Evolutionary conservation across 1,140 invertebrate genomes (phyloP).

Genomic region (Arion vulgaris): DNA sequence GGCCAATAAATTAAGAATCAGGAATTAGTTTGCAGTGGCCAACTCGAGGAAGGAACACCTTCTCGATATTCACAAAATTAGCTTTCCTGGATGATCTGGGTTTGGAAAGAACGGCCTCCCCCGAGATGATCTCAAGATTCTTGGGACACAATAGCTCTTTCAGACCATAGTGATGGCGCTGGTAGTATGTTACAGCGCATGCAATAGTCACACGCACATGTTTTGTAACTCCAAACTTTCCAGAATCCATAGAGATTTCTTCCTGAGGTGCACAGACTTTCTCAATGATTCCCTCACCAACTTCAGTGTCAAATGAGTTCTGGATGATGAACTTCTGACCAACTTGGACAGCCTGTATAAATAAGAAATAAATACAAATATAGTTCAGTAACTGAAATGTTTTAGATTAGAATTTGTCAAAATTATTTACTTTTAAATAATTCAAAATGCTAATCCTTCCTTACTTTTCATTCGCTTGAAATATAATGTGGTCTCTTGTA

Average conservation of each 20-base stretch:
- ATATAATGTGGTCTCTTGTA: too few relatives aligned
- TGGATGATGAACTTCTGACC: slow-evolving; percentile 81
- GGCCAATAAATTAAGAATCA: slow-evolving; percentile 22
- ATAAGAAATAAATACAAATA: neutral
- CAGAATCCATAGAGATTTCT: slow-evolving; percentile 64
- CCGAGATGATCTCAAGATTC: slow-evolving; percentile 49
- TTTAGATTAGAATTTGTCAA: too few relatives aligned
- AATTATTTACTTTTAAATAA: too few relatives aligned
- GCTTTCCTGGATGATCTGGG: slow-evolving; percentile 47
- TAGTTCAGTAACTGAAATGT: too few relatives aligned
- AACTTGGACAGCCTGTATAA: slow-evolving; percentile 76
- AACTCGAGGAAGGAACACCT: slow-evolving; percentile 49
- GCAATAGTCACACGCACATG: slow-evolving; percentile 77
- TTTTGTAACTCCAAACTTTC: slow-evolving; percentile 76
- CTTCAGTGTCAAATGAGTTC: slow-evolving; percentile 77
- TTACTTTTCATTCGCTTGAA: too few relatives aligned
- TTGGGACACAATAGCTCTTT: slow-evolving; percentile 53
- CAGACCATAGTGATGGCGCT: slow-evolving; percentile 75
- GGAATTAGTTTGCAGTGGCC: slow-evolving; percentile 54
- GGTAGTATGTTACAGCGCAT: slow-evolving; percentile 80
- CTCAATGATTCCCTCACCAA: slow-evolving; percentile 55
- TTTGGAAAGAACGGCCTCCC: slow-evolving; percentile 55
- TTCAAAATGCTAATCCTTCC: too few relatives aligned
- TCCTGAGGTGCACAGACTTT: slow-evolving; percentile 57
- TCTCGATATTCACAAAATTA: slow-evolving; percentile 46